Percentiles rank a stretch among this genome's conserved stretches.
These are phyloP conservation scores for Enteromius anoplus DNA, from an alignment of 2,797 vertebrate species.

Conservation along the genomic window DNA sequence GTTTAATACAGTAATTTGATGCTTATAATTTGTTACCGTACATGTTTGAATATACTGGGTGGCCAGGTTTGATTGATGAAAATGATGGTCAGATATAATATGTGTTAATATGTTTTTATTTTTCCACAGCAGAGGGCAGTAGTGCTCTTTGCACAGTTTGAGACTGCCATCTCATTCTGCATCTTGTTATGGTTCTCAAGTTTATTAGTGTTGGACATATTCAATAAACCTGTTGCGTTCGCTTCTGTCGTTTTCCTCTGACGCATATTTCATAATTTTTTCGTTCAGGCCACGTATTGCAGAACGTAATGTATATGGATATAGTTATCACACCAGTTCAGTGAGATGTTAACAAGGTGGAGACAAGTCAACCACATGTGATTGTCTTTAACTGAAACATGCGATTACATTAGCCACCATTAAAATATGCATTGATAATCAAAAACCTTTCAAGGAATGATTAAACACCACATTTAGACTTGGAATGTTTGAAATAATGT, in stretches of 20 bases:
- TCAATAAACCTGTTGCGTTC: constrained; percentile 21
- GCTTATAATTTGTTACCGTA: background rate
- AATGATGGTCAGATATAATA: background rate
- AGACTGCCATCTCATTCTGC: background rate
- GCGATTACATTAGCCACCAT: constrained; percentile 38
- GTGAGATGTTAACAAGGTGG: constrained; percentile 1
- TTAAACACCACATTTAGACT: constrained; percentile 18
- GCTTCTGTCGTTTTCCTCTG: constrained; percentile 26
- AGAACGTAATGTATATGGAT: constrained; percentile 16
- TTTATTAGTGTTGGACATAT: background rate
- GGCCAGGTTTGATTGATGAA: background rate
- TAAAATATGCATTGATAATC: constrained; percentile 38
- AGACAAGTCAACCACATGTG: constrained; percentile 28
- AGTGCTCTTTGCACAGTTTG: constrained; percentile 15
- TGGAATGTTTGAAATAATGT: constrained; percentile 10
- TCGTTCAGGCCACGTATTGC: constrained; percentile 30
- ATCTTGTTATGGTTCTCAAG: background rate
- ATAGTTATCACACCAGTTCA: constrained; percentile 26
- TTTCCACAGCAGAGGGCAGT: constrained; percentile 39
- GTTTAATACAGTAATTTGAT: background rate
- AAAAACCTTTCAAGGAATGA: constrained; percentile 6
- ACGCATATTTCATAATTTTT: constrained; percentile 33
- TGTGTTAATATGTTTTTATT: background rate
- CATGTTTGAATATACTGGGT: background rate
- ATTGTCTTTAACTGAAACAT: constrained; percentile 28